Evolutionary conservation across 2,113 vertebrate genomes (phyloP).

Genomic region (Tichodroma muraria): DNA sequence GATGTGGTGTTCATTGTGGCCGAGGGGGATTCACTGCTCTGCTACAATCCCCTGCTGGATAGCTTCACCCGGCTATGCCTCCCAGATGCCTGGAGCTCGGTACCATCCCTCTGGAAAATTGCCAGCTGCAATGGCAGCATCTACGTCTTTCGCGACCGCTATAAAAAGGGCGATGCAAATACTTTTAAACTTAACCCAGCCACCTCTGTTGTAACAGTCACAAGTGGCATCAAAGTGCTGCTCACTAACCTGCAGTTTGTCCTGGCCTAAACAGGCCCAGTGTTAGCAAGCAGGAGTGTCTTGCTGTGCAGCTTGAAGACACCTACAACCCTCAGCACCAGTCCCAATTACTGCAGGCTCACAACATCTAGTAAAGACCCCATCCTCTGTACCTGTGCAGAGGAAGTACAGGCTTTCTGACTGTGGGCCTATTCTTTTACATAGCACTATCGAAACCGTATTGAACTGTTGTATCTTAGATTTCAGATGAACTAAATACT

Average conservation of each 20-base stretch:
- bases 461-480: neutral
- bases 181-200: slow-evolving; percentile 96
- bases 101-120: slow-evolving; percentile 95
- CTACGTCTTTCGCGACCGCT: slow-evolving; percentile 94
- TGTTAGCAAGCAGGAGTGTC: neutral
- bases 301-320: neutral
- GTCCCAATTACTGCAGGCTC: neutral
- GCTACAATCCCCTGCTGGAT: slow-evolving; percentile 94
- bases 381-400: neutral
- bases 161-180: slow-evolving; percentile 94
- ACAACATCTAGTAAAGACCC: neutral
- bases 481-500: slow-evolving; percentile 17
- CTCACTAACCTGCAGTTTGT: slow-evolving; percentile 98
- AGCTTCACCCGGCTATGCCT: slow-evolving; percentile 95
- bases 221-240: slow-evolving; percentile 91
- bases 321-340: neutral
- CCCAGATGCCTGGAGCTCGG: slow-evolving; percentile 93
- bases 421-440: neutral
- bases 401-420: neutral
- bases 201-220: slow-evolving; percentile 92
- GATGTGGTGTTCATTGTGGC: slow-evolving; percentile 96
- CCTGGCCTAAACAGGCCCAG: slow-evolving; percentile 77
- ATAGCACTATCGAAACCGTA: neutral
- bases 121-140: slow-evolving; percentile 98
- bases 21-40: slow-evolving; percentile 91